phyloP scores from a whole-genome alignment of 2,113 vertebrate species.

The Numenius arquata region DNA sequence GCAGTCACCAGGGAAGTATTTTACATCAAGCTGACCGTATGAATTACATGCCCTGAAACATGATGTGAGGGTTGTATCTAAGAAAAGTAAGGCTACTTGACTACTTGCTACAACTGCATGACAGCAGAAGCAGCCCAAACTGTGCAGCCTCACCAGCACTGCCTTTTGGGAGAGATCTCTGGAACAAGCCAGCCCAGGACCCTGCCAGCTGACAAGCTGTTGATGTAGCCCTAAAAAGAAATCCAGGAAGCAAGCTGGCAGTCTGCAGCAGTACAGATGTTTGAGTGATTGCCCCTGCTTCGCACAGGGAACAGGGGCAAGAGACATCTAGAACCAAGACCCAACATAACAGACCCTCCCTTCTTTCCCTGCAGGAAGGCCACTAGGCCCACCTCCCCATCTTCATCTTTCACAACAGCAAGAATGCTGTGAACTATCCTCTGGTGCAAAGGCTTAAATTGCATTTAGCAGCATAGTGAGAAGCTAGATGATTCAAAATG shows the following conservation, averaged over 20 bases:
- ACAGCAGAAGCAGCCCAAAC: background rate
- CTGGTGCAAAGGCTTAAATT: background rate
- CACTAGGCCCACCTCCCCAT: background rate
- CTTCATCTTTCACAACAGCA: background rate
- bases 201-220: background rate
- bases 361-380: background rate
- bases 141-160: background rate
- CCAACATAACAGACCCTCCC: background rate
- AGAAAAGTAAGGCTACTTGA: background rate
- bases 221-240: background rate
- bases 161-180: background rate
- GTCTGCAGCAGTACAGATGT: background rate
- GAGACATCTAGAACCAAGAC: background rate
- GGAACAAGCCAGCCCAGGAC: background rate
- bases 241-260: background rate
- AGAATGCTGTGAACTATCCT: background rate
- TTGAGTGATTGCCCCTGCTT: background rate
- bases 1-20: background rate
- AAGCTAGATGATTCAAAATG: background rate
- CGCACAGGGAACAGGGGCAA: background rate
- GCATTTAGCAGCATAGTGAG: background rate
- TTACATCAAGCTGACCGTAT: background rate
- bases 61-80: accelerated
- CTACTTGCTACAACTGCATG: background rate
- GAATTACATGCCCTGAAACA: background rate